Conservation (phyloP, 1,140 invertebrate genomes). For the Tetragonula clypearis region DNA sequence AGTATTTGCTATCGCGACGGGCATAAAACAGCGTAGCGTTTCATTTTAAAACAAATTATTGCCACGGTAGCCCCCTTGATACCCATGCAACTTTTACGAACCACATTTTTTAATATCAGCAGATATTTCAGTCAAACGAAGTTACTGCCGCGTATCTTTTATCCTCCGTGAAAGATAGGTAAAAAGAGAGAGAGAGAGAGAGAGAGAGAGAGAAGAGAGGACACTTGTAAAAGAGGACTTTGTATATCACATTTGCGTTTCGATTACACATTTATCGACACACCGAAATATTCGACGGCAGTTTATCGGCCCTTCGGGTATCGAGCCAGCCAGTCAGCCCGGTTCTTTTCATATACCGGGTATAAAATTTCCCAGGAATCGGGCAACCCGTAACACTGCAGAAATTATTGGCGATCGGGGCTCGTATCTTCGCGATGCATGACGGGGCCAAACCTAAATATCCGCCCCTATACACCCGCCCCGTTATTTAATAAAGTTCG, state of each 20-base stretch:
- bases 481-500: constrained; percentile 9
- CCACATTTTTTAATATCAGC: constrained; percentile 28
- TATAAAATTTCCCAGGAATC: constrained; percentile 24
- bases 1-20: not conserved
- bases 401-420: not conserved
- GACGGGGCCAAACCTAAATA: constrained; percentile 15
- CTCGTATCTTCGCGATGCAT: constrained; percentile 9
- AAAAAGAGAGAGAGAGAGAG: not conserved
- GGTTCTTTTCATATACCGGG: not conserved
- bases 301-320: constrained; percentile 12
- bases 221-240: not conserved
- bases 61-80: not conserved
- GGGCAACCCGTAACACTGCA: not conserved
- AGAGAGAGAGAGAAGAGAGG: too few species aligned
- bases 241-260: constrained; percentile 22
- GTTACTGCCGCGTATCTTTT: constrained; percentile 3
- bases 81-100: constrained; percentile 16
- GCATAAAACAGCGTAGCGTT: not conserved
- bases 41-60: constrained; percentile 9
- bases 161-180: not conserved
- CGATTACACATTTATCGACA: not conserved
- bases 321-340: not conserved
- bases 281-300: constrained; percentile 2
- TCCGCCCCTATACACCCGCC: not conserved
- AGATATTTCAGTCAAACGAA: constrained; percentile 22